Conservation (phyloP, 2,797 vertebrate species). For the Sebastes oblongus region DNA sequence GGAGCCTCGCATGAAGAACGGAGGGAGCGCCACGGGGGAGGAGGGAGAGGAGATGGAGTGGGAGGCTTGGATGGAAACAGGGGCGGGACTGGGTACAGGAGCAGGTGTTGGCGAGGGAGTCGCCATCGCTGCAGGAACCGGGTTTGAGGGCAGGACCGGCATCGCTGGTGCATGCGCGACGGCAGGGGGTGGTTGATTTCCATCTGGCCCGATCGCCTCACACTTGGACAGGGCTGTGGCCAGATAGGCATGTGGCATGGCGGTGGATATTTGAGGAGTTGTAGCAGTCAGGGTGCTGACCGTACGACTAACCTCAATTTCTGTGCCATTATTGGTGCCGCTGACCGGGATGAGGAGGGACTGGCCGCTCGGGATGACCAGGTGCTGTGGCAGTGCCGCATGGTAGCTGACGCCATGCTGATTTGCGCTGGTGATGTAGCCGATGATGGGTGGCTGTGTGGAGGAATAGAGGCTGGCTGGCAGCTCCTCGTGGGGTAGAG, state of each 20-base stretch:
- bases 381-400: constrained; percentile 90
- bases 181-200: constrained; percentile 54
- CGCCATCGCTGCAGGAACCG: constrained; percentile 45
- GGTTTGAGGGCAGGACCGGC: constrained; percentile 61
- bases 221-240: constrained; percentile 92
- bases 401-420: constrained; percentile 94
- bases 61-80: constrained; percentile 94
- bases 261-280: constrained; percentile 84
- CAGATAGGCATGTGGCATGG: constrained; percentile 94
- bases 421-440: constrained; percentile 91
- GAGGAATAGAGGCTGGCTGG: constrained; percentile 92
- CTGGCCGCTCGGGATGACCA: constrained; percentile 94
- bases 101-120: constrained; percentile 74
- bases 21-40: constrained; percentile 70
- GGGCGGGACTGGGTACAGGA: constrained; percentile 84
- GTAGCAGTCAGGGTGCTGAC: constrained; percentile 83
- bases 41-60: constrained; percentile 66
- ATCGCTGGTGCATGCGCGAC: constrained; percentile 62
- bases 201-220: constrained; percentile 86
- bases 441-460: constrained; percentile 92
- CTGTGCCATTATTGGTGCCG: constrained; percentile 78
- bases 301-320: constrained; percentile 85
- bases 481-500: constrained; percentile 89
- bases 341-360: constrained; percentile 94
- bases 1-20: constrained; percentile 87